Base-by-base conservation (phyloP, 1,140 invertebrate species). In the Drosophila ercepeae region DNA sequence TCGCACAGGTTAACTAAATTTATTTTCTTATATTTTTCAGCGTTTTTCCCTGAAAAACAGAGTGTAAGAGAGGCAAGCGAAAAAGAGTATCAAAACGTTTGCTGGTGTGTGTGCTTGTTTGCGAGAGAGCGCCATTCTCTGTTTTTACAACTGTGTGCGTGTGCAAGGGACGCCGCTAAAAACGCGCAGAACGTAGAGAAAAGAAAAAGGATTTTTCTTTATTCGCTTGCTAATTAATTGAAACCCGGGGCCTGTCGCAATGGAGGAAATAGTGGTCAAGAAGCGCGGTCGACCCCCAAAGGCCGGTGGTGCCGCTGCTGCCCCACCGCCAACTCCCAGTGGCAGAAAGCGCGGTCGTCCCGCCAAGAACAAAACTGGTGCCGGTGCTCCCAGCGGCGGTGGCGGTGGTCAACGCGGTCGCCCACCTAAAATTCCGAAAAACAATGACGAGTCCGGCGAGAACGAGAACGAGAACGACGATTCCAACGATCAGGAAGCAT, bases 201-300 rank as follows among this genome's bases (percentile, higher is more conserved):
- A 13, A 16, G 23, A 49, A 70, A n/a, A 29, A 70, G 53, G 46
- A 48, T 67, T 70, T 39, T 58, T 39, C 61, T 29, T 34, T 50
- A 50, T 69, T 50, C 48, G 46, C 7, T 61, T 18, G 41, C 45
- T 45, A 61, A 52, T 46, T 72, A 14, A 52, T 46, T 72, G n/a
- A 71, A 60, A 29, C 14, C 5, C 49, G 9, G 9, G 9, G 29
- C 29, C 3, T 11, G 9, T n/a, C 25, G 9, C 34, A 44, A 84
- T 86, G 79, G 82, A 79, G 46, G 67, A 86, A 18, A 23, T 73
- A 2, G 58, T 58, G 3, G 34, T 65, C 0, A 86, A 88, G 52
- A 86, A 86, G 11, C 81, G 81, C 19, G 81, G 81, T 11, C 60
- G 81, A 0, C 82, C 81, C 1, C 9, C 82, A 67, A 86, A 86